Conservation (phyloP, 2,113 vertebrate species). For the Perca fluviatilis region DNA sequence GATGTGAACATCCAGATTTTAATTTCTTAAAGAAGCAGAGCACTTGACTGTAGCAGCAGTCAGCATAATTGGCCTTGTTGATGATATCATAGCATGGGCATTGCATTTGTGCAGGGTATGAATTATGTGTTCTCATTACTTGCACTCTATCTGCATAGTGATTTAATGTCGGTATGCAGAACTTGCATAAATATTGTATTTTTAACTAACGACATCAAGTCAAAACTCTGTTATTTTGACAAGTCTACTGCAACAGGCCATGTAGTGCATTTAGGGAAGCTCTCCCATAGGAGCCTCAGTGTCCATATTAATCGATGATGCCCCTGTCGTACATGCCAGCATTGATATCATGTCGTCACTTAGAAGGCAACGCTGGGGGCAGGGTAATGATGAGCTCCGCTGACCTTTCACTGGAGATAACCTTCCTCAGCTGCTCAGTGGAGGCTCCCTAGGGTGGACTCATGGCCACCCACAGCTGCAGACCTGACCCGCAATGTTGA, state of each 20-base stretch:
- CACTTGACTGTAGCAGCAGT: background rate
- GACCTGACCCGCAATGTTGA: slow-evolving; percentile 41
- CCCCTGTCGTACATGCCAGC: slow-evolving; percentile 29
- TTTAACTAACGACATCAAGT: background rate
- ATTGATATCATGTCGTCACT: slow-evolving; percentile 56
- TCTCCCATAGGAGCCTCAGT: background rate
- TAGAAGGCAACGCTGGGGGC: slow-evolving; percentile 37
- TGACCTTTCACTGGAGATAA: slow-evolving; percentile 68
- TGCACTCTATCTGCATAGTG: slow-evolving; percentile 24
- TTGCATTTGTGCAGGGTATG: slow-evolving; percentile 13
- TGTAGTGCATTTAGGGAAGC: background rate
- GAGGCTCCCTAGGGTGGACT: slow-evolving; percentile 50
- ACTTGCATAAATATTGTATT: slow-evolving; percentile 15
- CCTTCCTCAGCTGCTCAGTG: slow-evolving; percentile 43
- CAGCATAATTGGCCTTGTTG: background rate
- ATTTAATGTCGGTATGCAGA: slow-evolving; percentile 10
- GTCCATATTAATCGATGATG: slow-evolving; percentile 31
- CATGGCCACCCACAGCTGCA: slow-evolving; percentile 35
- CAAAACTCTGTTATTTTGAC: background rate
- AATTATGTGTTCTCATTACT: slow-evolving; percentile 44
- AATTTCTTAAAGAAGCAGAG: slow-evolving; percentile 8
- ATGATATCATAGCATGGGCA: slow-evolving; percentile 13
- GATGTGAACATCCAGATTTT: background rate
- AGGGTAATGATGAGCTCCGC: slow-evolving; percentile 64
- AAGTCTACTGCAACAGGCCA: background rate